Base-by-base conservation (phyloP, 2,888 invertebrate species). In the Pyrochroa serraticornis region DNA sequence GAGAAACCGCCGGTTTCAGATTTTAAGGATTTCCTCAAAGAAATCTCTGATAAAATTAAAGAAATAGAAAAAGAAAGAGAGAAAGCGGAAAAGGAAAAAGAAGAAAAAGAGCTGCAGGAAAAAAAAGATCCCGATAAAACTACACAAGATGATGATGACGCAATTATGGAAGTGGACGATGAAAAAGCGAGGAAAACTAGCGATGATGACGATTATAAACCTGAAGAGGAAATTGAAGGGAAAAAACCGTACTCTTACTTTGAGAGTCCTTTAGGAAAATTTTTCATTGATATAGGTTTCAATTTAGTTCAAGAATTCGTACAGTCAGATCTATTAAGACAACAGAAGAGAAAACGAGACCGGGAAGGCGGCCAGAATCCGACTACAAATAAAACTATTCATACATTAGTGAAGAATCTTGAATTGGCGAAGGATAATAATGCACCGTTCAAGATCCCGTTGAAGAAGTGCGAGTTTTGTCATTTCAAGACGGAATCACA, bases 231-330 rank as follows among this genome's bases (percentile, higher is more conserved):
- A 30, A n/a, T 32, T 9, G 14, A 35, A 7, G 60, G 50, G 41
- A 73, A 71, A 51, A 75, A 77, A 64, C 65, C 71, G 3, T 71
- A 71, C 52, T 88, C 88, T 62, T 95, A 92, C 75, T 95, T 95
- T 76, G 92, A 92, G 65, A 88, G 91, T 77, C 90, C 94, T 0
- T 81, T 95, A 48, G 95, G 96, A 6, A 92, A 92, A 77, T 93
- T 96, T 77, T 91, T 96, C 72, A 90, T 92, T 79, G 92, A 93
- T 74, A 92, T 97, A 68, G 97, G 97, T 31, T 85, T 92, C 55
- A 93, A 92, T 76, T 84, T 95, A 63, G 95, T 95, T 1, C 93
- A 95, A 77, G 95, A 97, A 76, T 91, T 88, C 77, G 96, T 97
- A 12, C 96, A 97, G 81, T 87, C 88, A n/a, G 97, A 97, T 81